phyloP scores from a whole-genome alignment of 2,113 vertebrate species.

The Pygoscelis adeliae region DNA sequence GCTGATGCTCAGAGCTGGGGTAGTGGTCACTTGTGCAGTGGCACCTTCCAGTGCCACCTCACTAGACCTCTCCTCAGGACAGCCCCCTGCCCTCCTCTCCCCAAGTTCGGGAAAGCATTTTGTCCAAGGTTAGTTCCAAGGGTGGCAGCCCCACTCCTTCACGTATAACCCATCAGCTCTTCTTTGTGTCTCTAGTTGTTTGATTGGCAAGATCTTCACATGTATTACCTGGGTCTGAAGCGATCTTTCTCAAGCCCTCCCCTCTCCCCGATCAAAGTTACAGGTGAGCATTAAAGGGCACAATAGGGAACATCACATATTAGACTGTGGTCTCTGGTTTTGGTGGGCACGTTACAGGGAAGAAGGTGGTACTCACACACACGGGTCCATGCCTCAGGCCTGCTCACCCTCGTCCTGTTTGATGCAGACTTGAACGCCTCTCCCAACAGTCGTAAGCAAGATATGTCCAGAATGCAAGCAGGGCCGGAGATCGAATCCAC shows the following conservation, averaged over 20 bases:
- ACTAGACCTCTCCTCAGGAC: not conserved
- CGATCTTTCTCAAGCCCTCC: not conserved
- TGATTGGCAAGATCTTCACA: not conserved
- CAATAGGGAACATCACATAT: not conserved
- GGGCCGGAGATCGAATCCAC: not conserved
- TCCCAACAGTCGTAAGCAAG: not conserved
- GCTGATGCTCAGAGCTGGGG: not conserved
- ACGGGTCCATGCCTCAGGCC: not conserved
- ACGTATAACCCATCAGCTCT: not conserved
- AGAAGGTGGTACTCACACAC: not conserved
- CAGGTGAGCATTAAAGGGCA: not conserved
- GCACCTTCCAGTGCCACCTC: not conserved
- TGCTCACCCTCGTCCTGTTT: accelerated
- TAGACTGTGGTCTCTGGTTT: not conserved
- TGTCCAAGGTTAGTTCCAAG: not conserved
- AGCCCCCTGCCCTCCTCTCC: not conserved
- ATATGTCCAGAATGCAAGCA: not conserved
- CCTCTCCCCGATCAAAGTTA: not conserved
- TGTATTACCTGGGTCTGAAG: not conserved
- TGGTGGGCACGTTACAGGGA: not conserved
- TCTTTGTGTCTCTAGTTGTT: not conserved
- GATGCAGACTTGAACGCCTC: not conserved
- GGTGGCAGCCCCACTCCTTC: not conserved
- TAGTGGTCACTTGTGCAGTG: not conserved
- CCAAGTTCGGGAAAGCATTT: accelerated